Percentiles rank a stretch among this genome's conserved stretches.
Evolutionary conservation across 1,140 invertebrate species (phyloP).

Genomic region (Helicoverpa zea): DNA sequence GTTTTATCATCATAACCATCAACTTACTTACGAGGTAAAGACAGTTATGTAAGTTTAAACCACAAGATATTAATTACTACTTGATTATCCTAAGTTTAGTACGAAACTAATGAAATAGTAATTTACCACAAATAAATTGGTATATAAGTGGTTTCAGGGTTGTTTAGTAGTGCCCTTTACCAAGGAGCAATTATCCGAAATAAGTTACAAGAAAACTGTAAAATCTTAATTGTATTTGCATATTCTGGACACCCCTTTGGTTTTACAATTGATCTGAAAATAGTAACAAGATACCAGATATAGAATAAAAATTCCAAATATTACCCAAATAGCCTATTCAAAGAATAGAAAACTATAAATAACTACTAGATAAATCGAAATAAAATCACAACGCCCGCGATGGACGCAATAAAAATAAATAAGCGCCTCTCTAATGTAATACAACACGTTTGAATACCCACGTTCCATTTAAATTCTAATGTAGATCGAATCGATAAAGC

Average conservation of each 20-base stretch:
- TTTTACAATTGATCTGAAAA: no score
- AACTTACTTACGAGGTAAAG: not conserved
- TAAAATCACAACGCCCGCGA: no score
- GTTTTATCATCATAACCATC: no score
- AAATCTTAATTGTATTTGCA: no score
- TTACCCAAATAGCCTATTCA: not conserved
- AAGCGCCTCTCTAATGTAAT: not conserved
- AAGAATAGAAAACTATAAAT: not conserved
- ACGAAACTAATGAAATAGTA: constrained; percentile 31
- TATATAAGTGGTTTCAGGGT: constrained; percentile 18
- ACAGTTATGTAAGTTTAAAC: constrained; percentile 24
- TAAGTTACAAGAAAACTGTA: no score
- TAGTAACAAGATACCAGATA: no score
- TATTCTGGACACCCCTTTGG: no score
- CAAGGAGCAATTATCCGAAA: no score
- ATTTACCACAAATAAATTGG: constrained; percentile 27
- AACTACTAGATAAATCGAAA: no score
- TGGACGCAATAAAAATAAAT: not conserved
- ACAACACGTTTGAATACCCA: not conserved
- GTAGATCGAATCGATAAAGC: not conserved
- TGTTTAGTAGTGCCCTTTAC: not conserved
- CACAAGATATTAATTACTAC: constrained; percentile 40
- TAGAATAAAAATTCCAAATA: no score
- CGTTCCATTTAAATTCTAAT: not conserved
- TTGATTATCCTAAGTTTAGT: constrained; percentile 37